Conservation (phyloP, 2,888 invertebrate species). For the Portevinia maculata region DNA sequence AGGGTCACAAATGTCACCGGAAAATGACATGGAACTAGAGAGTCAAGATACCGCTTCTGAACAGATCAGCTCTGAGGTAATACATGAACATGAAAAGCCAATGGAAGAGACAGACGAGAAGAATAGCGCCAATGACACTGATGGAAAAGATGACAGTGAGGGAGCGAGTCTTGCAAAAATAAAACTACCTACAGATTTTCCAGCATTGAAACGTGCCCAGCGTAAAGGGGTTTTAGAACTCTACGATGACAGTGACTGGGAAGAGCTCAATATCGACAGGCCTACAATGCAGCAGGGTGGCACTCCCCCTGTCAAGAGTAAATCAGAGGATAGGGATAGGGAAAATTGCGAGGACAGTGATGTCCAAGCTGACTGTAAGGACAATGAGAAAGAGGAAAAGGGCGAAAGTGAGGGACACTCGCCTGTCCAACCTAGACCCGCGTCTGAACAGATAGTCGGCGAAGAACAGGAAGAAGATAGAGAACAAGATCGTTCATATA, state of each 20-base stretch:
- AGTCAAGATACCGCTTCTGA: constrained; percentile 42
- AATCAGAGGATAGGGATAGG: constrained; percentile 54
- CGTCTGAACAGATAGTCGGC: constrained; percentile 26
- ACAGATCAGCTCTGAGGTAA: constrained; percentile 37
- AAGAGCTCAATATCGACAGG: constrained; percentile 81
- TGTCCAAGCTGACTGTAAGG: constrained; percentile 24
- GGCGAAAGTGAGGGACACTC: constrained; percentile 54
- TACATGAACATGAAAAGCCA: constrained; percentile 73
- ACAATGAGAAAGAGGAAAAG: constrained; percentile 34
- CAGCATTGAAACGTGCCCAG: constrained; percentile 76
- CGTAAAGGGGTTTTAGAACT: constrained; percentile 83
- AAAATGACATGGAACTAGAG: constrained; percentile 55
- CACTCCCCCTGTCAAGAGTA: constrained; percentile 24
- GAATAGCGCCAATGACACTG: constrained; percentile 62
- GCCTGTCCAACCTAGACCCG: constrained; percentile 5
- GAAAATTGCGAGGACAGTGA: constrained; percentile 78
- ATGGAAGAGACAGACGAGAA: constrained; percentile 70
- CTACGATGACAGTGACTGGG: constrained; percentile 85
- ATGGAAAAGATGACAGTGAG: constrained; percentile 53
- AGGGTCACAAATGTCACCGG: constrained; percentile 50
- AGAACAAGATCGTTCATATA: constrained; percentile 88
- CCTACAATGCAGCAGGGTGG: constrained; percentile 75
- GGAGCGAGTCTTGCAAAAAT: constrained; percentile 73
- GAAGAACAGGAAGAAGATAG: constrained; percentile 76
- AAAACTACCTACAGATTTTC: constrained; percentile 75